Evolutionary conservation across 2,797 vertebrate genomes (phyloP).

Genomic region (Florisuga fusca): DNA sequence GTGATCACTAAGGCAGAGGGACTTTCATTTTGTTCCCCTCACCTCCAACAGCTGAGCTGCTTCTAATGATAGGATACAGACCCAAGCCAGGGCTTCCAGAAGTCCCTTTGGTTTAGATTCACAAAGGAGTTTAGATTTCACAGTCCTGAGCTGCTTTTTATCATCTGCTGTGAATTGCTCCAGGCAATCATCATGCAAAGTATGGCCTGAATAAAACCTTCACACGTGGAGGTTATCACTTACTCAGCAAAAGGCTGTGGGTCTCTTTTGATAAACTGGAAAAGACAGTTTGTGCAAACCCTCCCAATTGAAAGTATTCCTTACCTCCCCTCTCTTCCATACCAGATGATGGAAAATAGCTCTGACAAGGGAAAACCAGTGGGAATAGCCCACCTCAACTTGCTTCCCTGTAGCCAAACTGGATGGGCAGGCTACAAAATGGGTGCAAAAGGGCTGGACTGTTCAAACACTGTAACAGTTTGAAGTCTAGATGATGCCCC

Average conservation of each 20-base stretch:
- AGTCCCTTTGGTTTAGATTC: background rate
- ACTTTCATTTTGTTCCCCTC: background rate
- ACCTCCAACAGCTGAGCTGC: background rate
- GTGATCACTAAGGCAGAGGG: background rate
- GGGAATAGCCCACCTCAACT: background rate
- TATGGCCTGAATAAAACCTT: background rate
- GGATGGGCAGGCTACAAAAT: background rate
- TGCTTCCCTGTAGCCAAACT: background rate
- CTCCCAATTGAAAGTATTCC: background rate
- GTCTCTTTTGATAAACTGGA: background rate
- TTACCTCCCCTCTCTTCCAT: rapidly evolving
- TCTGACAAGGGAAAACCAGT: background rate
- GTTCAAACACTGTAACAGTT: background rate
- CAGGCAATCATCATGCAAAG: background rate
- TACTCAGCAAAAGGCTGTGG: background rate
- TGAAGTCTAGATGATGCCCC: background rate
- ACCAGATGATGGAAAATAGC: background rate
- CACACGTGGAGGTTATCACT: background rate
- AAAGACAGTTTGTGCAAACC: background rate
- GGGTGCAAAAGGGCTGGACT: background rate
- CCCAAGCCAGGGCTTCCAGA: background rate
- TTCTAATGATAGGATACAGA: background rate
- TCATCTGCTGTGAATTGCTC: background rate
- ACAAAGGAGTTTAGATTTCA: conserved; percentile 11
- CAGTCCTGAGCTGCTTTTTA: background rate